These are phyloP conservation scores for Heterodera schachtii DNA, from an alignment of 1,140 invertebrate genomes.

Conservation along the genomic window DNA sequence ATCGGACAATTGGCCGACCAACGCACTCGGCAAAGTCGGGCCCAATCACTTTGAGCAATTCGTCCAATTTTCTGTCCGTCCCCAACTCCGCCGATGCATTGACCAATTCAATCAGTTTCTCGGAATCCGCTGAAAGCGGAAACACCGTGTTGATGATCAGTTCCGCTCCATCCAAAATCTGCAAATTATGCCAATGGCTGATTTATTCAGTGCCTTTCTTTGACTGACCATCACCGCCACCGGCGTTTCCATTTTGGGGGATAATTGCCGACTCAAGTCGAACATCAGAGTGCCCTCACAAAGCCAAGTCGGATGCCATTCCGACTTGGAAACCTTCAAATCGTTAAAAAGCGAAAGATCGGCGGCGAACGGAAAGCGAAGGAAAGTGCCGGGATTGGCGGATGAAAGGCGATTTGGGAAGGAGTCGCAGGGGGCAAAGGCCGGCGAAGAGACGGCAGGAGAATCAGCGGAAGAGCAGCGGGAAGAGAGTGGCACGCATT, in stretches of 20 bases:
- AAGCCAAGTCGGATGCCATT: background rate
- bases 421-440: background rate
- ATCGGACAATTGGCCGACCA: background rate
- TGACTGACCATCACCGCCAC: background rate
- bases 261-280: background rate
- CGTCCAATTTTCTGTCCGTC: background rate
- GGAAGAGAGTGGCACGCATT: slow-evolving; percentile 8
- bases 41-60: slow-evolving; percentile 7
- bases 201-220: no score
- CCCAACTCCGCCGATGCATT: background rate
- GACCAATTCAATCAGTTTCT: background rate
- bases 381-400: background rate
- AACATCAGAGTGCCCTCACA: background rate
- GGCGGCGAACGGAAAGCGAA: background rate
- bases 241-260: background rate
- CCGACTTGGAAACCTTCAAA: background rate
- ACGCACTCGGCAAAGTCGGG: slow-evolving; percentile 24
- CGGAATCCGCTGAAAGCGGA: background rate
- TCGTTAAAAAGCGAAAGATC: background rate
- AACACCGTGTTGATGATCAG: slow-evolving; percentile 9
- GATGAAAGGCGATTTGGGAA: background rate
- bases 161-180: background rate
- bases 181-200: background rate
- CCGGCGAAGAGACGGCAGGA: background rate
- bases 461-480: slow-evolving; percentile 11